phyloP scores from a whole-genome alignment of 2,797 vertebrate genomes.

The Eurystomus glaucurus region DNA sequence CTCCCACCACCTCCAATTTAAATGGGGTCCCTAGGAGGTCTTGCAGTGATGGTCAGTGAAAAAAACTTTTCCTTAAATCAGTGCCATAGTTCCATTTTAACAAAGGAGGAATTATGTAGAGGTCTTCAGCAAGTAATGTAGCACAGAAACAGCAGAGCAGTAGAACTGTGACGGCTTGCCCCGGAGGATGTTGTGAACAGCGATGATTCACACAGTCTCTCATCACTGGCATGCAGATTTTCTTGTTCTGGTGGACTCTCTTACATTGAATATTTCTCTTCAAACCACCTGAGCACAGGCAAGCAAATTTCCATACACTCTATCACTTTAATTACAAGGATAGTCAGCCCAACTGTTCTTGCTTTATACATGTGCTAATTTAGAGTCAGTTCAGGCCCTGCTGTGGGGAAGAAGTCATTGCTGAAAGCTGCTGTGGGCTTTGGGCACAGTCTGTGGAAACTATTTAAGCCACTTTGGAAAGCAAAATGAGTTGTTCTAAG shows the following conservation, averaged over 20 bases:
- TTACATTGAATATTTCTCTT: not conserved
- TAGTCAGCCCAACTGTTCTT: not conserved
- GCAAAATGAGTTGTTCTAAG: not conserved
- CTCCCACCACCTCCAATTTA: not conserved
- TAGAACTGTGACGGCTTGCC: not conserved
- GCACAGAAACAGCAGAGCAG: not conserved
- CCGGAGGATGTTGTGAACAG: not conserved
- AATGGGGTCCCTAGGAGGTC: not conserved
- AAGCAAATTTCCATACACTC: not conserved
- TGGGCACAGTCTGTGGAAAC: not conserved
- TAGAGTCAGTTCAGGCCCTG: not conserved
- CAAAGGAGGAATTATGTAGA: not conserved
- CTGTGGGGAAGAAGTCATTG: not conserved
- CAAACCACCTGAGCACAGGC: not conserved
- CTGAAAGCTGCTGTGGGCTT: not conserved
- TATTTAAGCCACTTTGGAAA: not conserved
- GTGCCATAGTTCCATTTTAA: not conserved
- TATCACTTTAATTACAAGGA: constrained; percentile 33
- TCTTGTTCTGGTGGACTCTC: constrained; percentile 39
- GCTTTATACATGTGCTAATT: not conserved
- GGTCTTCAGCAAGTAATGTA: not conserved
- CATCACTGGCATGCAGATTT: constrained; percentile 31
- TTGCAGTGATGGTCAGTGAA: not conserved
- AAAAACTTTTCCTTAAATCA: not conserved
- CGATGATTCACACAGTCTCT: not conserved